These are phyloP conservation scores for Synergus laeviventris DNA, from an alignment of 2,888 invertebrate species.

Conservation along the genomic window DNA sequence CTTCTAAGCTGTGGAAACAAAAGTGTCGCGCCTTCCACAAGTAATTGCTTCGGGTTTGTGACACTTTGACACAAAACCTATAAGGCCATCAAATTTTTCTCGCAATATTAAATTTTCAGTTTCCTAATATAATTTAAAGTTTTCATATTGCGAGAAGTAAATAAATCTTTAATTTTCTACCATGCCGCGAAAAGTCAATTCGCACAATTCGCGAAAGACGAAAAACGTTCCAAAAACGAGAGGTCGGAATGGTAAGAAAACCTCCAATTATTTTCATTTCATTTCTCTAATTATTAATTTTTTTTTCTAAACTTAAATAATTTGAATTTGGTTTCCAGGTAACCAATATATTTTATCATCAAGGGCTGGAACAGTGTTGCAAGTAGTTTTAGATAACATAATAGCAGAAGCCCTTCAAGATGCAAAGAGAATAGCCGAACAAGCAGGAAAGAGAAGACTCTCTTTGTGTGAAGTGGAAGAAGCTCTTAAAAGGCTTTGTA, in stretches of 20 bases:
- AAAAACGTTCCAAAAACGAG: constrained; percentile 44
- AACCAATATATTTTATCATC: constrained; percentile 64
- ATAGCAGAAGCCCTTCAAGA: constrained; percentile 71
- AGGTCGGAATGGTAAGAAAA: constrained; percentile 50
- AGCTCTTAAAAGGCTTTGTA: constrained; percentile 68
- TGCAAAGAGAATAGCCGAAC: constrained; percentile 67
- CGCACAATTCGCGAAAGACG: constrained; percentile 1
- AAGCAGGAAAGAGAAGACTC: constrained; percentile 66
- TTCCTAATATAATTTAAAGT: constrained; percentile 5
- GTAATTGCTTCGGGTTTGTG: background rate
- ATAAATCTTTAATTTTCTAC: background rate
- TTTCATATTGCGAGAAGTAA: background rate
- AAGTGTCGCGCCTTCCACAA: constrained; percentile 1
- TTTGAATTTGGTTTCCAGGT: constrained; percentile 58
- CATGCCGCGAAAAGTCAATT: background rate
- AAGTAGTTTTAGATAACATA: constrained; percentile 69
- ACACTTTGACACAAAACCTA: constrained; percentile 10
- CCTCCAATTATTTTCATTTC: background rate
- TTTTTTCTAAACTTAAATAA: constrained; percentile 43
- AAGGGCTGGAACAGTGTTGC: constrained; percentile 66
- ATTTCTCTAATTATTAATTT: constrained; percentile 17
- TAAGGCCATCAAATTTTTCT: background rate
- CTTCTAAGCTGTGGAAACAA: constrained; percentile 2
- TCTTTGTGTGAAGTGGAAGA: constrained; percentile 68
- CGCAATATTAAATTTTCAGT: background rate